These are phyloP conservation scores for Drosophila sulfurigaster DNA, from an alignment of 1,140 invertebrate species.

Conservation along the genomic window DNA sequence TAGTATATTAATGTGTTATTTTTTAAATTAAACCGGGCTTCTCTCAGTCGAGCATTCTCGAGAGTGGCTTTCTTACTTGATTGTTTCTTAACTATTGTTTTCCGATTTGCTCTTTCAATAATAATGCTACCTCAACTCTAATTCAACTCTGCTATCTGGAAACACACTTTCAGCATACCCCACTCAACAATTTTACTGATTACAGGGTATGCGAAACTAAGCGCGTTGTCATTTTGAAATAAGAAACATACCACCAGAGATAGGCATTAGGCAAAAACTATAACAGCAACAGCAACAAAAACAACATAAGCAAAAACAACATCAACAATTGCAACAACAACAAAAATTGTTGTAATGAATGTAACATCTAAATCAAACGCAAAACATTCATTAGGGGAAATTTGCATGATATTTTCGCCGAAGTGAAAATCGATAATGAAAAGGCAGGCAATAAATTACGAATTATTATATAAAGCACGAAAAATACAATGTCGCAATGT, in stretches of 20 bases:
- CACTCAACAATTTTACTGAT: not conserved
- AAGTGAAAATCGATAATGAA: slow-evolving; percentile 69
- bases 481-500: slow-evolving; percentile 42
- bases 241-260: slow-evolving; percentile 14
- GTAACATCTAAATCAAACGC: slow-evolving; percentile 65
- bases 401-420: slow-evolving; percentile 59
- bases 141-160: too few relatives aligned
- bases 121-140: too few relatives aligned
- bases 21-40: too few relatives aligned
- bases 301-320: not conserved
- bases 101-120: too few relatives aligned
- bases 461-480: slow-evolving; percentile 54
- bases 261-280: not conserved
- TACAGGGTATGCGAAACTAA: slow-evolving; percentile 10
- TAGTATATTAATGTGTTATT: too few relatives aligned
- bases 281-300: slow-evolving; percentile 4
- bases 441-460: slow-evolving; percentile 58
- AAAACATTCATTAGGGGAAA: slow-evolving; percentile 64
- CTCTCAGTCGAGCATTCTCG: too few relatives aligned
- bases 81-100: too few relatives aligned
- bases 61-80: too few relatives aligned
- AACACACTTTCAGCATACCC: not conserved
- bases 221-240: slow-evolving; percentile 4
- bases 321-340: not conserved
- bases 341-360: slow-evolving; percentile 24